Conservation (phyloP, 2,888 invertebrate species). For the Drosophila diplacantha region DNA sequence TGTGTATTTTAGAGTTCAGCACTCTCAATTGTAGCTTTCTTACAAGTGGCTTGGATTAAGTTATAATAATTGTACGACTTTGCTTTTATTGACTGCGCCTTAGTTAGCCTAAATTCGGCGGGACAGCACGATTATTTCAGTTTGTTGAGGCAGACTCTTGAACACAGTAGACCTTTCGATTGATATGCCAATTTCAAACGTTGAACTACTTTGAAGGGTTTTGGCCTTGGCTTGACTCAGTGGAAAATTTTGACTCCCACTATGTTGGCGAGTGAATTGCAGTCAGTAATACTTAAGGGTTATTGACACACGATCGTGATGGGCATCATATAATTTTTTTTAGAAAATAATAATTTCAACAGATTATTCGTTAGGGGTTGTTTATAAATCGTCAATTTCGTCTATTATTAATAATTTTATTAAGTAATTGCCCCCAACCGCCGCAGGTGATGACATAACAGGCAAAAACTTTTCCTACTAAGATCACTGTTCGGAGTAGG, state of each 20-base stretch:
- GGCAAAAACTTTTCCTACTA: neutral
- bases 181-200: conserved; percentile 61
- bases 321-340: neutral
- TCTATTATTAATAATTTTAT: neutral
- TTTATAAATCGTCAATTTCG: neutral
- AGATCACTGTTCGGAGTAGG: neutral
- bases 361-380: neutral
- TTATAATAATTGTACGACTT: neutral
- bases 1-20: no score
- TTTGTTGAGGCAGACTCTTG: conserved; percentile 30
- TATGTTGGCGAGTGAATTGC: conserved; percentile 14
- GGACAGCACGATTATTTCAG: conserved; percentile 49
- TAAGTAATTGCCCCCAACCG: neutral
- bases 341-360: neutral
- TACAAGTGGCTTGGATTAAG: no score
- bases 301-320: neutral
- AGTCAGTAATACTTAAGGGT: neutral
- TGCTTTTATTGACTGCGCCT: conserved; percentile 7
- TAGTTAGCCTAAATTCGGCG: conserved; percentile 8
- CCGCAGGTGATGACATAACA: neutral
- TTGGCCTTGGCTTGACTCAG: conserved; percentile 59
- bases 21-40: no score
- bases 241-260: conserved; percentile 44
- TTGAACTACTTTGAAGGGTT: conserved; percentile 61
- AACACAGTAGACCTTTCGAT: conserved; percentile 18